Percentiles rank a stretch among this genome's conserved stretches.
Conservation (phyloP, 1,140 invertebrate genomes). For the Yoshiicerus persimilis region DNA sequence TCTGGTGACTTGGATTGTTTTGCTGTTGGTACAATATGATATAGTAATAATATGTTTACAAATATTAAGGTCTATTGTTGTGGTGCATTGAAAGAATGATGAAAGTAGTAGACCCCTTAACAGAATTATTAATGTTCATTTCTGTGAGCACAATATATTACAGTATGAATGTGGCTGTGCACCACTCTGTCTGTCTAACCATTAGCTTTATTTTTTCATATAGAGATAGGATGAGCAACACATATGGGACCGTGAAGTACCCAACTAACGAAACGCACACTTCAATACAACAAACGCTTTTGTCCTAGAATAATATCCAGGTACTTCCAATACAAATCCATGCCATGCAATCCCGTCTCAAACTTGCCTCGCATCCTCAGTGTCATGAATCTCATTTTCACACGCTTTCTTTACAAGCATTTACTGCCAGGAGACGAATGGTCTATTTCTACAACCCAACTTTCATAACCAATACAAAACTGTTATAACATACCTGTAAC, state of each 20-base stretch:
- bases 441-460: not conserved
- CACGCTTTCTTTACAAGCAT: not conserved
- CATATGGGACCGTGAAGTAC: not conserved
- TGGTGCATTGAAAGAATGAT: too few species aligned
- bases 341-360: not conserved
- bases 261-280: not conserved
- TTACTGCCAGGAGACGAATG: not conserved
- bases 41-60: too few species aligned
- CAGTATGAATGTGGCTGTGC: not conserved
- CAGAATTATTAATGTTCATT: not conserved
- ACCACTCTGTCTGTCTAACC: not conserved
- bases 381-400: slow-evolving; percentile 8
- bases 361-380: not conserved
- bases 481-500: not conserved
- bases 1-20: too few species aligned
- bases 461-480: not conserved
- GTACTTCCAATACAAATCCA: not conserved
- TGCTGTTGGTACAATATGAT: too few species aligned
- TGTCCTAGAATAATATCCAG: not conserved
- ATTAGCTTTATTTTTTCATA: not conserved
- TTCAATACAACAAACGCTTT: not conserved
- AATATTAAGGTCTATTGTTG: too few species aligned
- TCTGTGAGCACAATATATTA: not conserved
- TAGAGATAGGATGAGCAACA: not conserved
- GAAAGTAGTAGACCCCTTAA: not conserved